Percentiles rank a stretch among this genome's conserved stretches.
Conservation (phyloP, 2,113 vertebrate species). For the Stercorarius parasiticus region DNA sequence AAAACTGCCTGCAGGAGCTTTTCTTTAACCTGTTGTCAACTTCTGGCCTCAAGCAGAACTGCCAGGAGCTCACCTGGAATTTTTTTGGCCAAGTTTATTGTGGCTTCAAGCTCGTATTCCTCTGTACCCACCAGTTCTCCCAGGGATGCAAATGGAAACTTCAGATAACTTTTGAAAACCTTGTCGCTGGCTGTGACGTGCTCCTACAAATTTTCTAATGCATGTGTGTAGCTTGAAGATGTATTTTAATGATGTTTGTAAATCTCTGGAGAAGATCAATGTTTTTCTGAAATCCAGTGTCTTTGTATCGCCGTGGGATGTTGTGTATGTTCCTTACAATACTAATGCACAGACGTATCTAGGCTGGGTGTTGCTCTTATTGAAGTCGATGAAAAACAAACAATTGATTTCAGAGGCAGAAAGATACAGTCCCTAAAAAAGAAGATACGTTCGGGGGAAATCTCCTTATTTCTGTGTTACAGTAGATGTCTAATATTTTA, state of each 20-base stretch:
- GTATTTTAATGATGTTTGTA: not conserved
- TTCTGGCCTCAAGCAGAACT: not conserved
- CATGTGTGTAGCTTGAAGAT: not conserved
- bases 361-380: not conserved
- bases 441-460: not conserved
- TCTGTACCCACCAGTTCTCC: not conserved
- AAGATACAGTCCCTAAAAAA: not conserved
- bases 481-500: not conserved
- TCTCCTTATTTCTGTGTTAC: not conserved
- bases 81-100: not conserved
- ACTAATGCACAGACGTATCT: not conserved
- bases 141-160: not conserved
- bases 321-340: not conserved
- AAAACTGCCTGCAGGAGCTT: not conserved
- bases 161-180: not conserved
- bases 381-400: not conserved
- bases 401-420: not conserved
- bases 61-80: not conserved
- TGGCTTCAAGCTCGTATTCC: not conserved
- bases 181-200: fast-evolving
- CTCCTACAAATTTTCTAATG: not conserved
- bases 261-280: not conserved
- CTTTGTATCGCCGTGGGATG: not conserved
- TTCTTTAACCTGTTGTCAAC: not conserved
- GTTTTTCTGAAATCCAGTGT: not conserved